Percentiles rank a stretch among this genome's conserved stretches.
Evolutionary conservation across 2,888 invertebrate genomes (phyloP).

Genomic region (Campaea margaritaria): DNA sequence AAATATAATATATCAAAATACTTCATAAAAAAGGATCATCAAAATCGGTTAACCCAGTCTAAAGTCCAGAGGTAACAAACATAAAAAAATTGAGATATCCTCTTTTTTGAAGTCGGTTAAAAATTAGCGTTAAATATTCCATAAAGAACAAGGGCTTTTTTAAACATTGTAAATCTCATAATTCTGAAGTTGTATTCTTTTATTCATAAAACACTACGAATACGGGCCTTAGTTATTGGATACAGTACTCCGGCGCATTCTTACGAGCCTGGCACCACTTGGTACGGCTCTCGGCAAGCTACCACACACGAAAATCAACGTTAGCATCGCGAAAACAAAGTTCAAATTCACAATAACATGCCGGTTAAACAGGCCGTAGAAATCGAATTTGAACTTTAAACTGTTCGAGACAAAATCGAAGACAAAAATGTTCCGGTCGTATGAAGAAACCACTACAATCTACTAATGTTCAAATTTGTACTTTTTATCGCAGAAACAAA

Average conservation of each 20-base stretch:
- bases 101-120: too few species aligned
- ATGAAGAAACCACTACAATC: slow-evolving; percentile 20
- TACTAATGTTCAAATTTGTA: slow-evolving; percentile 35
- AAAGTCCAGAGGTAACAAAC: too few species aligned
- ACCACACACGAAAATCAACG: slow-evolving; percentile 44
- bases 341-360: slow-evolving; percentile 38
- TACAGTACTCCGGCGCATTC: slow-evolving; percentile 70
- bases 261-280: slow-evolving; percentile 72
- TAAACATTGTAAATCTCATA: background rate
- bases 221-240: slow-evolving; percentile 34
- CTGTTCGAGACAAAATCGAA: slow-evolving; percentile 47
- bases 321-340: slow-evolving; percentile 42
- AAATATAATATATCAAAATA: too few species aligned
- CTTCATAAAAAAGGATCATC: too few species aligned
- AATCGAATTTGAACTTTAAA: slow-evolving; percentile 61
- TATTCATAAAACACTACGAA: slow-evolving; percentile 20
- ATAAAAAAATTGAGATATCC: too few species aligned
- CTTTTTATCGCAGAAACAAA: slow-evolving; percentile 7
- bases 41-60: too few species aligned
- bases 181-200: slow-evolving; percentile 13
- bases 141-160: too few species aligned
- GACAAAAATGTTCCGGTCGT: slow-evolving; percentile 43
- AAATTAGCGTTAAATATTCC: too few species aligned
- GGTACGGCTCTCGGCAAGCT: slow-evolving; percentile 58
- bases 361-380: slow-evolving; percentile 18